Percentiles rank a stretch among this genome's conserved stretches.
Conservation (phyloP, 2,113 vertebrate species). For the Crotophaga sulcirostris region DNA sequence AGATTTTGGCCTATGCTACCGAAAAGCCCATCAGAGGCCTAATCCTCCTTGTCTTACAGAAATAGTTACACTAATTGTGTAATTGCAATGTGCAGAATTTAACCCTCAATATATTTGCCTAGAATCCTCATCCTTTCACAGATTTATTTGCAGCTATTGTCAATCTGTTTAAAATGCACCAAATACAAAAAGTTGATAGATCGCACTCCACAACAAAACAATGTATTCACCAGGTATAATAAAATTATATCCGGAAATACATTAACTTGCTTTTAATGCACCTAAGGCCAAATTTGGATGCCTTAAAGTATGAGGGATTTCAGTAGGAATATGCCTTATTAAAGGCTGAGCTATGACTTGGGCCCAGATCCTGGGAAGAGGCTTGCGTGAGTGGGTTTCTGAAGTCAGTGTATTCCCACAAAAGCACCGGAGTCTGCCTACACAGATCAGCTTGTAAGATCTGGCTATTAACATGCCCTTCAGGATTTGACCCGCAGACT, state of each 20-base stretch:
- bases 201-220: not conserved
- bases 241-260: not conserved
- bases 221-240: not conserved
- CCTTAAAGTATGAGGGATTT: not conserved
- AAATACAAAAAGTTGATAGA: not conserved
- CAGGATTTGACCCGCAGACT: not conserved
- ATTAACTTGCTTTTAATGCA: not conserved
- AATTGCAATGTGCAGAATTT: not conserved
- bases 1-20: slow-evolving; percentile 26
- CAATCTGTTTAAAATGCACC: not conserved
- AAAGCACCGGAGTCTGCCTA: not conserved
- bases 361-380: not conserved
- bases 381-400: not conserved
- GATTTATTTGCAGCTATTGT: not conserved
- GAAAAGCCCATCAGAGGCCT: slow-evolving; percentile 40
- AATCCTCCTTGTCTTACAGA: slow-evolving; percentile 50
- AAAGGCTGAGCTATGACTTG: not conserved
- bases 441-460: not conserved
- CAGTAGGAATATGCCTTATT: not conserved
- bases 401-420: not conserved
- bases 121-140: not conserved
- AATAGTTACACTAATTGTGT: slow-evolving; percentile 43
- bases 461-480: slow-evolving; percentile 14
- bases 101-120: not conserved
- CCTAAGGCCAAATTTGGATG: not conserved